Percentiles rank a stretch among this genome's conserved stretches.
phyloP scores from a whole-genome alignment of 2,113 vertebrate species.

The Lepidothrix coronata region DNA sequence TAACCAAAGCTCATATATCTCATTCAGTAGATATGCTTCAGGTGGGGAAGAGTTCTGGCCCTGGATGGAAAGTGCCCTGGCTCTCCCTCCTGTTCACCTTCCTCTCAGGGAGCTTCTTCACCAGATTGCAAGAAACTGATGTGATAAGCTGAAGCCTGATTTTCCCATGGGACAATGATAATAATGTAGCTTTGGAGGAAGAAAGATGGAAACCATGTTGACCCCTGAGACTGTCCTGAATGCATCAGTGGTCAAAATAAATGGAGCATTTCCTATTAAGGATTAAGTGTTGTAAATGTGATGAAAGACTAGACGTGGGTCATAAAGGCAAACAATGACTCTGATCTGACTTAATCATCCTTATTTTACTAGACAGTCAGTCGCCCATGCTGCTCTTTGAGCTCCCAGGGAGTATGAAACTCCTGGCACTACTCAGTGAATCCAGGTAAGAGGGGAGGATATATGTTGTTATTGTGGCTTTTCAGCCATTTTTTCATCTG shows the following conservation, averaged over 20 bases:
- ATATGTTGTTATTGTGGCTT: neutral
- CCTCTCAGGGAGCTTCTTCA: neutral
- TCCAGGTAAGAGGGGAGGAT: neutral
- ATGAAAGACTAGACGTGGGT: neutral
- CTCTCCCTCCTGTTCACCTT: neutral
- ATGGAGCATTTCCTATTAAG: conserved; percentile 34
- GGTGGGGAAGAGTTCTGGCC: neutral
- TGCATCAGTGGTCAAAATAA: conserved; percentile 18
- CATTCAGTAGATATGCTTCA: neutral
- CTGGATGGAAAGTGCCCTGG: neutral
- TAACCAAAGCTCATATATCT: neutral
- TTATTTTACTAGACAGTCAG: conserved; percentile 10
- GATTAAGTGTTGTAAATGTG: conserved; percentile 35
- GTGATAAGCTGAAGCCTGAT: neutral
- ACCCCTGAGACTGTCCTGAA: conserved; percentile 3
- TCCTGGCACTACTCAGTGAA: neutral
- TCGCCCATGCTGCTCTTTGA: neutral
- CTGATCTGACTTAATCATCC: conserved; percentile 26
- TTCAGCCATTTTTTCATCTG: neutral
- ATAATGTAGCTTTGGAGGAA: neutral
- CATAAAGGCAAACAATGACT: conserved; percentile 25
- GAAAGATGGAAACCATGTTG: neutral
- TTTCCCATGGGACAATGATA: neutral
- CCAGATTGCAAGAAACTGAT: neutral
- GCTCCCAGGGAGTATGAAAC: neutral